Evolutionary conservation across 2,113 vertebrate genomes (phyloP).

Genomic region (Aegotheles bennettii): DNA sequence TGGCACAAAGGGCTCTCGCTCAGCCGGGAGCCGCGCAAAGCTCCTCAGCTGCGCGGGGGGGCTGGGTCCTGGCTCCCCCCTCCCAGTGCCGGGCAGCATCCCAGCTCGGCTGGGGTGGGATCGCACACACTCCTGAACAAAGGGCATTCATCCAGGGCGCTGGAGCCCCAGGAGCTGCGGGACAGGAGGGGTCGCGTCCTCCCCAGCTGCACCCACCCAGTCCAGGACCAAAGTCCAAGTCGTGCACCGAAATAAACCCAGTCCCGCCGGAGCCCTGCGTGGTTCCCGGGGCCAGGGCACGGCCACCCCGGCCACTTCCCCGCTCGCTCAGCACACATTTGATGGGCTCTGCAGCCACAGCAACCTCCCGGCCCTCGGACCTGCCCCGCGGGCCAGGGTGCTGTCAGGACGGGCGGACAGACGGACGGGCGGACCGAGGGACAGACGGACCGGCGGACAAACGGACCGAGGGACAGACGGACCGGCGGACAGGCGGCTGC

Average conservation of each 20-base stretch:
- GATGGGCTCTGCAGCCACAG: fast-evolving
- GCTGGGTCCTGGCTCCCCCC: fast-evolving
- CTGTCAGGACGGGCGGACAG: too few relatives aligned
- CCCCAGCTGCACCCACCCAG: not conserved
- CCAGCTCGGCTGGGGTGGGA: not conserved
- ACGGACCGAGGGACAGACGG: too few relatives aligned
- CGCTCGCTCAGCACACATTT: fast-evolving
- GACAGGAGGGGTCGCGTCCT: not conserved
- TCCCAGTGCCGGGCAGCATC: fast-evolving
- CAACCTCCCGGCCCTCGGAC: not conserved
- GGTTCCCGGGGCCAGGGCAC: fast-evolving
- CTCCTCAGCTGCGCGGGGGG: not conserved
- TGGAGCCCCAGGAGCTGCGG: not conserved
- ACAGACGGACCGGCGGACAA: too few relatives aligned
- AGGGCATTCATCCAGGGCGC: not conserved
- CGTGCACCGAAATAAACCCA: not conserved
- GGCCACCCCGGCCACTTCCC: not conserved
- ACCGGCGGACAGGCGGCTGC: too few relatives aligned
- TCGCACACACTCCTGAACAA: not conserved
- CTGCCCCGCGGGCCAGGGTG: not conserved
- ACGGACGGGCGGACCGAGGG: too few relatives aligned
- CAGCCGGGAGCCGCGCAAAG: not conserved
- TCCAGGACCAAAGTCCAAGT: not conserved
- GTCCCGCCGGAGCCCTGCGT: fast-evolving
- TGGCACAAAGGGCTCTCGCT: too few relatives aligned